Evolutionary conservation across 2,888 invertebrate species (phyloP), one percentile per base, ranked within the genome.

Genomic region (Drosophila subquinaria): DNA sequence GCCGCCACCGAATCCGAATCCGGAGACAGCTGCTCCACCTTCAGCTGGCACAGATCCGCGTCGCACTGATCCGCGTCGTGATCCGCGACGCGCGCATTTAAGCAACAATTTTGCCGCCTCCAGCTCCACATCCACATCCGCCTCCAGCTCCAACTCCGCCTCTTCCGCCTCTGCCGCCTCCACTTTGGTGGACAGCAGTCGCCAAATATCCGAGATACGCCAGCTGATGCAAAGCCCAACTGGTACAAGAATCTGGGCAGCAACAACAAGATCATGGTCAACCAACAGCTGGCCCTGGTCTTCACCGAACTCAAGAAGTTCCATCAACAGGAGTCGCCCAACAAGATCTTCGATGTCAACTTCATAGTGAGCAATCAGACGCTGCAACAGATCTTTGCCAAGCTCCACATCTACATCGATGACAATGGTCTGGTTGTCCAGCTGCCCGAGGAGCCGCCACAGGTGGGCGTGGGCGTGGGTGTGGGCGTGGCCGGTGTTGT

Each of bases 181-280:
- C 13, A 42, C 8, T 5, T 30, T 33, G 33, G 55, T 71, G 65
- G 77, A 79, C 33, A 71, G 81, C 48, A 82, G 79, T 93, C 94
- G 92, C 57, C 93, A 74, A 92, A 93, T 92, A 20, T 91, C 93
- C 67, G 94, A 95, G 89, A 93, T 95, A 69, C 95, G 95, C 91
- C 94, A 94, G 70, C 92, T 95, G 76, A 91, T 95, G 57, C 95
- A 95, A 91, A 95, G 94, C 87, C 96, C 0, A 94, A 94, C 63
- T 96, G 96, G 94, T 96, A 95, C 88, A 95, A 95, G 90, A 95
- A 95, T 72, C 93, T 96, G 51, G 95, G 95, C 81, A 95, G 95
- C 62, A 96, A 95, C 75, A 95, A 95, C 89, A 96, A 96, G 92
- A 94, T 96, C 79, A 94, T 95, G 92, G 94, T 96, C 0, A 96